These are phyloP conservation scores for Sepioteuthis lessoniana DNA, from an alignment of 2,888 invertebrate species.

Conservation along the genomic window DNA sequence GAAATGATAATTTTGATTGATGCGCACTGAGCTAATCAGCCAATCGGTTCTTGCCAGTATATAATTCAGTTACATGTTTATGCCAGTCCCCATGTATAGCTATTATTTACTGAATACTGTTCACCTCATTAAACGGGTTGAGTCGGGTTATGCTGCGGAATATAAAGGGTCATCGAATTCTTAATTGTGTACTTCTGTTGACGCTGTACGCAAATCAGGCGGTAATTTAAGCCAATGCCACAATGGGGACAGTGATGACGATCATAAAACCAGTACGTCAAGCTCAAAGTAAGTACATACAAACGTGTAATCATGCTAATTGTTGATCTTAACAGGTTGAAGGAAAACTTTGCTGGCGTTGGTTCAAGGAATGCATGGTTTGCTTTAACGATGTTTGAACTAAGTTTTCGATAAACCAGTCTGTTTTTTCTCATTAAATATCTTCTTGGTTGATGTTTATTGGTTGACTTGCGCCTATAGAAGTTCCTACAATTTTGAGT, in stretches of 20 bases:
- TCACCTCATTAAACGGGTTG: background rate
- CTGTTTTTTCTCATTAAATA: too few relatives aligned
- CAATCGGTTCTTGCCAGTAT: background rate
- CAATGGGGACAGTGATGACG: background rate
- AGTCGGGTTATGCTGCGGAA: background rate
- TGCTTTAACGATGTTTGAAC: background rate
- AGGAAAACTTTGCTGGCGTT: background rate
- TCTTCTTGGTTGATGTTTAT: too few relatives aligned
- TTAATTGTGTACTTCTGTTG: background rate
- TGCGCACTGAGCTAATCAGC: too few relatives aligned
- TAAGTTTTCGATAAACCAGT: background rate
- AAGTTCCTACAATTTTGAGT: too few relatives aligned
- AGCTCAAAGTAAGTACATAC: background rate
- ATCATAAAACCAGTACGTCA: background rate
- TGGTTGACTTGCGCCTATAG: too few relatives aligned
- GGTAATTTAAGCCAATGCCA: background rate
- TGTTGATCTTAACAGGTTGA: background rate
- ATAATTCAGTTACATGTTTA: background rate
- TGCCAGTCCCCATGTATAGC: background rate
- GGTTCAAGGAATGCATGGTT: background rate
- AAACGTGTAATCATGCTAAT: background rate
- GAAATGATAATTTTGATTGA: too few relatives aligned
- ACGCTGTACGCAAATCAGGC: background rate
- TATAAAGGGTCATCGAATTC: background rate
- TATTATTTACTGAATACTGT: background rate